Evolutionary conservation across 37 sponge, comb jelly and placozoan species (phyloP).

Genomic region (Dysidea cf. avara): DNA sequence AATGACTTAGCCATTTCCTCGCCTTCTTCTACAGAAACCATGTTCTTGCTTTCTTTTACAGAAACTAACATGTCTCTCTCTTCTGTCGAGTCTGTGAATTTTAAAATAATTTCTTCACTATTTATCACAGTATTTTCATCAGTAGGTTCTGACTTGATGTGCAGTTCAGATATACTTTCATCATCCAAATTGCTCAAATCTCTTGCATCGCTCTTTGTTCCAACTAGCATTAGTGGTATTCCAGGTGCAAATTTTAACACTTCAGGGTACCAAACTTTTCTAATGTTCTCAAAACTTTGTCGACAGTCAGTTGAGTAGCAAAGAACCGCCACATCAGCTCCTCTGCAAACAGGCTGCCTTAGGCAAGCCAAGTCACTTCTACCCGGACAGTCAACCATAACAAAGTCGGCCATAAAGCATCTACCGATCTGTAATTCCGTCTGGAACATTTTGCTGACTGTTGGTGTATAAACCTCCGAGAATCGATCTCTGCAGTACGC

Average conservation of each 20-base stretch:
- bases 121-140: too few species aligned
- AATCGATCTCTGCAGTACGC: conserved; percentile 47
- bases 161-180: too few species aligned
- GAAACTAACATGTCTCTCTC: background rate
- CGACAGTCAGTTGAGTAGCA: conserved; percentile 33
- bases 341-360: conserved; percentile 32
- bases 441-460: conserved; percentile 25
- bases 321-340: conserved; percentile 33
- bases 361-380: conserved; percentile 35
- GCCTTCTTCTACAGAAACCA: conserved; percentile 10
- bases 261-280: conserved; percentile 34
- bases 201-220: conserved; percentile 36
- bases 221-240: conserved; percentile 45
- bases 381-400: conserved; percentile 34
- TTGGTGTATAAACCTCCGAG: conserved; percentile 29
- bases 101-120: too few species aligned
- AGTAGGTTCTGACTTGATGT: too few species aligned
- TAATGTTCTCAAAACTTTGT: conserved; percentile 12
- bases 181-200: background rate
- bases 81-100: too few species aligned
- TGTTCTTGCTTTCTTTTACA: background rate
- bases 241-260: conserved; percentile 5
- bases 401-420: conserved; percentile 7
- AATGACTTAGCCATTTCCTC: conserved; percentile 8
- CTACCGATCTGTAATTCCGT: too few species aligned